Conservation (phyloP, 2,888 invertebrate species). For the Drosophila recens region DNA sequence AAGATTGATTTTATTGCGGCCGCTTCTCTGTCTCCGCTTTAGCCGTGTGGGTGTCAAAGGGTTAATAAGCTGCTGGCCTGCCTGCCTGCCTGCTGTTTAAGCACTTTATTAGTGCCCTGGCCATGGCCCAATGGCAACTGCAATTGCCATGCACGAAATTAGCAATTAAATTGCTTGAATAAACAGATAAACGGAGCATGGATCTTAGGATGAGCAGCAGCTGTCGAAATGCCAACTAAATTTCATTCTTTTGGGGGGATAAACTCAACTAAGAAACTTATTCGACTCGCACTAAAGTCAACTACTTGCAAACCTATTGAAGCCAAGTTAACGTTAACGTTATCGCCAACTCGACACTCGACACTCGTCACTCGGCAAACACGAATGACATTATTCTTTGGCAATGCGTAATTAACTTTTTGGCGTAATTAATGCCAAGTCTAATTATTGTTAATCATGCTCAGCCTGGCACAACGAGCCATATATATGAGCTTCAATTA, state of each 20-base stretch:
- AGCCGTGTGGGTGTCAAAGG: conserved; percentile 70
- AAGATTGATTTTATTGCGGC: conserved; percentile 84
- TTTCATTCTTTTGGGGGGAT: not conserved
- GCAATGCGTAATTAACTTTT: conserved; percentile 82
- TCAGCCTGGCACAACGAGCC: conserved; percentile 70
- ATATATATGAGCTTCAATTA: conserved; percentile 82
- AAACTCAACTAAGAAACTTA: conserved; percentile 6
- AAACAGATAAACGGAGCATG: conserved; percentile 42
- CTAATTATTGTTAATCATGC: conserved; percentile 85
- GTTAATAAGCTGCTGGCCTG: conserved; percentile 80
- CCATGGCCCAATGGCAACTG: conserved; percentile 19
- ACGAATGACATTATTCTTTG: conserved; percentile 63
- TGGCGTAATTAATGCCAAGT: conserved; percentile 84
- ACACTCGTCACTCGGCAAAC: conserved; percentile 15
- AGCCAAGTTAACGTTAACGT: conserved; percentile 38
- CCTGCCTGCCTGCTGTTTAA: conserved; percentile 78
- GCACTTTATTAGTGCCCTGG: conserved; percentile 76
- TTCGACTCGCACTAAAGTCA: conserved; percentile 13
- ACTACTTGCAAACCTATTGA: conserved; percentile 1
- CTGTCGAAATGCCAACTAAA: not conserved
- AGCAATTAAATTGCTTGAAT: conserved; percentile 68
- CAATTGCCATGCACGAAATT: conserved; percentile 59
- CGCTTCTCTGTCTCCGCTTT: conserved; percentile 20
- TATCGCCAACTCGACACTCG: conserved; percentile 46
- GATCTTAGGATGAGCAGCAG: conserved; percentile 34